Evolutionary conservation across 2,113 vertebrate species (phyloP).

Genomic region (Hyaena hyaena): DNA sequence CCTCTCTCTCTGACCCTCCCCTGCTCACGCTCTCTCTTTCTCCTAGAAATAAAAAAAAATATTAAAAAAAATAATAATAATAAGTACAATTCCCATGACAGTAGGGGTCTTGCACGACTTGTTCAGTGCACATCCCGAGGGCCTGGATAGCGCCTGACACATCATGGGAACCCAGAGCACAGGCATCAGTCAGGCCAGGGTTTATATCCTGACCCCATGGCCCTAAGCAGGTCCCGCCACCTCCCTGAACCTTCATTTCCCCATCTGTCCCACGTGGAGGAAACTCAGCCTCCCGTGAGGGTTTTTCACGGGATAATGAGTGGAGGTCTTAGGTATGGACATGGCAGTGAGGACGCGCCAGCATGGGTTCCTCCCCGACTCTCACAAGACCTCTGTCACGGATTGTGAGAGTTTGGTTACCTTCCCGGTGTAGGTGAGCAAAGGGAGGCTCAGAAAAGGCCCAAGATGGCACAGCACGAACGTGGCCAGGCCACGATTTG

Average conservation of each 20-base stretch:
- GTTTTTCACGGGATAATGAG: neutral
- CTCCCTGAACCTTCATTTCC: neutral
- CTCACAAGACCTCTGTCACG: neutral
- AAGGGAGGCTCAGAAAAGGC: neutral
- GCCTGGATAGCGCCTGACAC: accelerated
- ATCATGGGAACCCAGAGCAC: neutral
- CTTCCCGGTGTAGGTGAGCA: neutral
- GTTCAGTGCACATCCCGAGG: accelerated
- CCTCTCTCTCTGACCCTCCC: too few species aligned
- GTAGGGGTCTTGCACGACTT: neutral
- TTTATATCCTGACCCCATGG: neutral
- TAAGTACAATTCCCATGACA: accelerated
- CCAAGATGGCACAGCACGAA: neutral
- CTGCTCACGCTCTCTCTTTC: too few species aligned
- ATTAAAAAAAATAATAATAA: too few species aligned
- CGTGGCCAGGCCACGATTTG: accelerated
- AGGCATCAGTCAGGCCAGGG: neutral
- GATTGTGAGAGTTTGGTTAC: neutral
- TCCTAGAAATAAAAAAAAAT: too few species aligned
- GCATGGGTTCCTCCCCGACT: neutral
- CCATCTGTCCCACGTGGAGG: neutral
- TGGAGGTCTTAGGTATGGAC: neutral
- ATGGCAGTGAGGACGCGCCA: accelerated
- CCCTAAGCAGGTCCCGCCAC: accelerated
- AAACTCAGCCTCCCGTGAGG: neutral